A percentile compares a stretch with the other conserved stretches of the same genome.
Evolutionary conservation across 1,140 invertebrate species (phyloP).

Genomic region (Drosophila nigrodunni): DNA sequence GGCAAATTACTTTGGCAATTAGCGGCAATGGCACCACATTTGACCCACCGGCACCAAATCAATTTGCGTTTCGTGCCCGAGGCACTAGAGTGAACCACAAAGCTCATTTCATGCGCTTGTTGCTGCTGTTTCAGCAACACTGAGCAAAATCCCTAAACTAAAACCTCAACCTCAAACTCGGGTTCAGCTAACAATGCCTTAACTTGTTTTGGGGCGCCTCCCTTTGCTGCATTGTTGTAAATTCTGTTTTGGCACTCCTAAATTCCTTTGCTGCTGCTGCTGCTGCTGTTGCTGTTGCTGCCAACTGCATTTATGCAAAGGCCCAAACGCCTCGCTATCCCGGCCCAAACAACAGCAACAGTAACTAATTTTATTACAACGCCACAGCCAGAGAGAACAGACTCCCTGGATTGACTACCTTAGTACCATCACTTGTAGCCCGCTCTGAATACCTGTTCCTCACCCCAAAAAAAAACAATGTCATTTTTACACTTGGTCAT

Average conservation of each 20-base stretch:
- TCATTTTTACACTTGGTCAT: constrained; percentile 80
- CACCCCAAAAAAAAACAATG: constrained; percentile 61
- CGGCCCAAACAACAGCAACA: constrained; percentile 46
- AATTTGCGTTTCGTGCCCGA: constrained; percentile 61
- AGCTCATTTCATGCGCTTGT: constrained; percentile 51
- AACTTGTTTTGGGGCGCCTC: constrained; percentile 22
- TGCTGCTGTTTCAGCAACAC: constrained; percentile 16
- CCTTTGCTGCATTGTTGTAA: constrained; percentile 56
- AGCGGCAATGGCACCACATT: constrained; percentile 41
- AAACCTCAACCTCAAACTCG: constrained; percentile 13
- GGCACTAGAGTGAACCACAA: constrained; percentile 28
- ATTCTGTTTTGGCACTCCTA: constrained; percentile 66
- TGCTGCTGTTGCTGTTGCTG: constrained; percentile 9
- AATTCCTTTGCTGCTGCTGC: constrained; percentile 65
- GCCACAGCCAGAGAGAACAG: constrained; percentile 65
- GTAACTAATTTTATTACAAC: constrained; percentile 70
- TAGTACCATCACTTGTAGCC: neutral
- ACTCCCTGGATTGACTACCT: constrained; percentile 9
- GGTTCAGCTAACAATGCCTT: constrained; percentile 14
- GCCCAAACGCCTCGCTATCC: constrained; percentile 14
- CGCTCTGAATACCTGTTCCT: neutral
- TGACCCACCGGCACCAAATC: constrained; percentile 45
- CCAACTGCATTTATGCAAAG: constrained; percentile 77
- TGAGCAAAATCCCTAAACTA: constrained; percentile 1
- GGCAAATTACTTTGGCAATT: constrained; percentile 76